Base-by-base conservation (phyloP, 2,888 invertebrate species). In the Anticlea derivata region DNA sequence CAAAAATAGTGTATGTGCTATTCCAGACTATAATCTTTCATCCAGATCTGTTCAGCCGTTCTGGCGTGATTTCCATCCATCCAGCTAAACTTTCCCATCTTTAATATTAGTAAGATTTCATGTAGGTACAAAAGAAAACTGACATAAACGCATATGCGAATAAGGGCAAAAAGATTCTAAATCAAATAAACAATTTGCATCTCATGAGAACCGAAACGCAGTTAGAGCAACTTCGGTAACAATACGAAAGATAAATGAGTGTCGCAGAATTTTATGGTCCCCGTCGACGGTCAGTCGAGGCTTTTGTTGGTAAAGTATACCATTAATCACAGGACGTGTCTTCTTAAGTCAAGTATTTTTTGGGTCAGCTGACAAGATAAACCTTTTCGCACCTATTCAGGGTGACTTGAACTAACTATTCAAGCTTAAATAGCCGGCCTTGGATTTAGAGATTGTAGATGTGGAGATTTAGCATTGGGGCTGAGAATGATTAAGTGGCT, bases 261-360 rank as follows among this genome's bases (percentile, higher is more conserved):
- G 61, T 43, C 61, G 50, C 58, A 12, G 41, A 57, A 40, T 58
- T 46, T 49, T 53, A 57, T 54, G 50, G 34, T 29, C 44, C 50
- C 50, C 58, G 50, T 52, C 48, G 50, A 45, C 60, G 68, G 75
- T 69, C 74, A 70, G 65, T 65, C 59, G 58, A 64, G 56, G 62
- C 71, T 63, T 73, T 75, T 75, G 74, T 75, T 70, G 61, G 66
- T 66, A 65, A 59, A 60, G 64, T 47, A 50, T 48, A 61, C 55
- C 70, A 75, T 75, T 75, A 74, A 75, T 75, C 75, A 73, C 63
- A 51, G 13, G 62, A 61, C 62, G 68, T 63, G 66, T 70, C 73
- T 65, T 68, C 59, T 67, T 53, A 65, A 61, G 65, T 64, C 54
- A 65, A 72, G 71, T 66, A 69, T 68, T 73, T 71, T 73, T 71